Conservation (phyloP, 2,888 invertebrate genomes). For the Caenorhabditis auriculariae region DNA sequence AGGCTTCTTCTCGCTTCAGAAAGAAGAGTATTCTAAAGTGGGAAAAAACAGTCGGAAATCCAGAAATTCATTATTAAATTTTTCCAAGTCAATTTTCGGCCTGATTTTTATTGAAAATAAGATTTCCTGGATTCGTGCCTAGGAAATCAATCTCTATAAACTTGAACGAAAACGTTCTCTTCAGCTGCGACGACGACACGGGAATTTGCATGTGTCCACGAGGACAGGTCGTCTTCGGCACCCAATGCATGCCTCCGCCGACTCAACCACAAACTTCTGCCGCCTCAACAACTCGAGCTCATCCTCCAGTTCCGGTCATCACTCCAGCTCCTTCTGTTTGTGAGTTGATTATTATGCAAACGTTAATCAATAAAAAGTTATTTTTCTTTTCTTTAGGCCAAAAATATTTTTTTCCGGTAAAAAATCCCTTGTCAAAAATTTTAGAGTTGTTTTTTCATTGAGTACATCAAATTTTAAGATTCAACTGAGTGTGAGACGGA, state of each 20-base stretch:
- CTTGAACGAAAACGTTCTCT: slow-evolving; percentile 3
- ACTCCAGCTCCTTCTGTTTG: background rate
- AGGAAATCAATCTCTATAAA: background rate
- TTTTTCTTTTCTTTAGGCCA: slow-evolving; percentile 4
- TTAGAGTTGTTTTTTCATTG: no score
- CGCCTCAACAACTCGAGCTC: background rate
- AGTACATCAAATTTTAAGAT: slow-evolving; percentile 7
- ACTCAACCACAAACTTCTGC: slow-evolving; percentile 9
- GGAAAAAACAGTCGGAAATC: no score
- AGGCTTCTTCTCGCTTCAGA: no score
- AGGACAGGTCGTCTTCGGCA: slow-evolving; percentile 43
- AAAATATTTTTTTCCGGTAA: background rate
- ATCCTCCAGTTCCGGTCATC: no score
- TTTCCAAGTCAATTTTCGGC: no score
- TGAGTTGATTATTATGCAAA: background rate
- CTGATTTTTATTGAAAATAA: no score
- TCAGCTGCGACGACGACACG: slow-evolving; percentile 43
- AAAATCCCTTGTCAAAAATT: background rate
- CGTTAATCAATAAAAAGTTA: background rate
- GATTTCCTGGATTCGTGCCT: background rate
- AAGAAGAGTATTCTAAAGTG: no score
- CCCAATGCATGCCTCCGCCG: slow-evolving; percentile 42
- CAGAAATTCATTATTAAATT: background rate
- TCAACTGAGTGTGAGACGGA: slow-evolving; percentile 44
- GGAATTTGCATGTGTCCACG: slow-evolving; percentile 50